Evolutionary conservation across 2,888 invertebrate species (phyloP), one percentile per base, ranked within the genome.

Genomic region (Nomada lathburiana): DNA sequence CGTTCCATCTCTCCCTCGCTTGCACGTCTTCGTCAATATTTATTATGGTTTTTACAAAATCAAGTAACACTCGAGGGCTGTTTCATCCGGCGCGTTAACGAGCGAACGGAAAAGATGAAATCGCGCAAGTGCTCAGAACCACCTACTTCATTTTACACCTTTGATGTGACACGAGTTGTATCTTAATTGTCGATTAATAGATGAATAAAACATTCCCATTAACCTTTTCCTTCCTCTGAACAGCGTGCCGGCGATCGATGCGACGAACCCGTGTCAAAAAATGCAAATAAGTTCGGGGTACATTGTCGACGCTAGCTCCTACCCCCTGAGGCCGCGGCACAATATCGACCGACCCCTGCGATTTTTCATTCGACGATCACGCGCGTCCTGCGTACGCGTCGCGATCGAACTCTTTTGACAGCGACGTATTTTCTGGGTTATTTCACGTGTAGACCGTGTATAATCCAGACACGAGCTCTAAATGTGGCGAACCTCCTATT

Each of bases 401-500:
- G 29, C 76, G 63, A 80, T 84, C 72, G 59, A 81, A 83, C 63
- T 76, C 78, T 77, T 86, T 84, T 70, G 64, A 67, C 76, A 74
- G 76, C 50, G 64, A 53, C 72, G 80, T 69, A 84, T 88, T 89
- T 88, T 89, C 89, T 83, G 86, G 83, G 85, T 86, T 89, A 89
- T 89, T 88, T 84, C 69, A 82, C 83, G 79, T 69, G 80, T 81
- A 82, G 75, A 88, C 88, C 85, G 83, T 84, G 88, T 84, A 89
- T 89, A 91, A 89, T 91, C 88, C 87, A 90, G 88, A 91, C 88
- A 88, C 86, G 85, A 89, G 87, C 90, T 90, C 91, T 91, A 91
- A 91, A 91, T 90, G 88, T 88, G 89, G 88, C 89, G 82, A 84
- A 90, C 85, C 91, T 90, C 90, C 89, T 91, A 91, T 91, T 91